Percentiles rank a stretch among this genome's conserved stretches.
These are phyloP conservation scores for Sylvia borin DNA, from an alignment of 2,797 vertebrate genomes.

Conservation along the genomic window DNA sequence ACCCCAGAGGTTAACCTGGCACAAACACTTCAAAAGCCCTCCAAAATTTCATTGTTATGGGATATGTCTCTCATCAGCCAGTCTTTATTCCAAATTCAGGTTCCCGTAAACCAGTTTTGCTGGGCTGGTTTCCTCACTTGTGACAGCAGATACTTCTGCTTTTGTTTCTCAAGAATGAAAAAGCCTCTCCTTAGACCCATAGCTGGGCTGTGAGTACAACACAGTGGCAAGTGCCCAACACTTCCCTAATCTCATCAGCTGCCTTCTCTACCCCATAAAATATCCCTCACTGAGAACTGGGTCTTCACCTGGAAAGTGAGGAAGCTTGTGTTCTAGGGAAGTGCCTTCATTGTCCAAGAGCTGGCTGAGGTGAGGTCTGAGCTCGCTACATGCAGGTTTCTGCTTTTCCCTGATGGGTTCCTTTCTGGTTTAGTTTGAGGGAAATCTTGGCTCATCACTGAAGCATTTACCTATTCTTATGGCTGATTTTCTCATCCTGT, in stretches of 20 bases:
- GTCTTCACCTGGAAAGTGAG: not conserved
- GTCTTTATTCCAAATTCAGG: not conserved
- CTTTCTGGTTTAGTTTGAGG: not conserved
- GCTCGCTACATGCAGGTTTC: not conserved
- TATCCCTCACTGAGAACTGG: not conserved
- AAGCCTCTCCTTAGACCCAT: not conserved
- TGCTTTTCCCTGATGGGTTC: not conserved
- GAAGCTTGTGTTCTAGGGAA: not conserved
- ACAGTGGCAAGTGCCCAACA: not conserved
- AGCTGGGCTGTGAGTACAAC: not conserved
- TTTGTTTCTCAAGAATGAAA: not conserved
- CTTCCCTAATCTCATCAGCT: not conserved
- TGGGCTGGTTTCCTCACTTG: not conserved
- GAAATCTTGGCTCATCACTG: not conserved
- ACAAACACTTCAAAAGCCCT: not conserved
- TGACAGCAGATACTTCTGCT: not conserved
- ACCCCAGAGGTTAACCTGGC: rapidly evolving
- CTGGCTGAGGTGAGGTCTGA: not conserved
- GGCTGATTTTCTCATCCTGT: not conserved
- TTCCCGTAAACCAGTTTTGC: not conserved
- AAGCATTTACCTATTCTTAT: not conserved
- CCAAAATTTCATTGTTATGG: not conserved
- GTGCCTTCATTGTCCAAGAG: not conserved
- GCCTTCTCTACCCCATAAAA: not conserved
- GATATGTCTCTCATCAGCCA: not conserved